Percentiles rank a stretch among this genome's conserved stretches.
Evolutionary conservation across 1,140 invertebrate species (phyloP).

Genomic region (Agrypnia vestita): DNA sequence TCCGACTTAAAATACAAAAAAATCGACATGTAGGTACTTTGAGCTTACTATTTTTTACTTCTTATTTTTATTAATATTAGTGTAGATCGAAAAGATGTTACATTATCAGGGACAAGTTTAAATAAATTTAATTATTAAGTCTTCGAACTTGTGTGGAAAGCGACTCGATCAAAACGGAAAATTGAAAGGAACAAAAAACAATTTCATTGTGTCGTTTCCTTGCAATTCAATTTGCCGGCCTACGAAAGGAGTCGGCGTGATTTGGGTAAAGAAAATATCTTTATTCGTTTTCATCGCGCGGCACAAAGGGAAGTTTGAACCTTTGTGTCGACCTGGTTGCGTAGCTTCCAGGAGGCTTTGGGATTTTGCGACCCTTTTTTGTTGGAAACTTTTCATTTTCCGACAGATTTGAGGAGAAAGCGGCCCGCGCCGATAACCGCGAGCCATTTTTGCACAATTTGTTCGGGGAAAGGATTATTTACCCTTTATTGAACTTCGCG

Average conservation of each 20-base stretch:
- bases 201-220: slow-evolving; percentile 6
- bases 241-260: slow-evolving; percentile 13
- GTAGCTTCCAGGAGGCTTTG: slow-evolving; percentile 27
- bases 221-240: slow-evolving; percentile 42
- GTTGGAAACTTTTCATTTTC: slow-evolving; percentile 43
- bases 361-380: slow-evolving; percentile 40
- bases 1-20: too few relatives aligned
- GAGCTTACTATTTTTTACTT: too few relatives aligned
- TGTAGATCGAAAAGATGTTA: too few relatives aligned
- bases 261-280: slow-evolving; percentile 48
- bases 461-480: slow-evolving; percentile 40
- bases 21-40: too few relatives aligned
- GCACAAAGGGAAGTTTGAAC: slow-evolving; percentile 44
- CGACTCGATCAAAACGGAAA: slow-evolving; percentile 39
- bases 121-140: background rate
- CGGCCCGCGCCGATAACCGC: background rate
- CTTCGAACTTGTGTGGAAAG: slow-evolving; percentile 27
- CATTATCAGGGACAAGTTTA: too few relatives aligned
- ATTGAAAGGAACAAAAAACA: slow-evolving; percentile 45
- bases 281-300: slow-evolving; percentile 29
- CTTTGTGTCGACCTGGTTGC: slow-evolving; percentile 26
- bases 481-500: slow-evolving; percentile 15
- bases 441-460: slow-evolving; percentile 39
- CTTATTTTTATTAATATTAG: too few relatives aligned
- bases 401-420: slow-evolving; percentile 33